Percentiles rank a stretch among this genome's conserved stretches.
Evolutionary conservation across 2,888 invertebrate species (phyloP).

Genomic region (Chrysomela aeneicollis): DNA sequence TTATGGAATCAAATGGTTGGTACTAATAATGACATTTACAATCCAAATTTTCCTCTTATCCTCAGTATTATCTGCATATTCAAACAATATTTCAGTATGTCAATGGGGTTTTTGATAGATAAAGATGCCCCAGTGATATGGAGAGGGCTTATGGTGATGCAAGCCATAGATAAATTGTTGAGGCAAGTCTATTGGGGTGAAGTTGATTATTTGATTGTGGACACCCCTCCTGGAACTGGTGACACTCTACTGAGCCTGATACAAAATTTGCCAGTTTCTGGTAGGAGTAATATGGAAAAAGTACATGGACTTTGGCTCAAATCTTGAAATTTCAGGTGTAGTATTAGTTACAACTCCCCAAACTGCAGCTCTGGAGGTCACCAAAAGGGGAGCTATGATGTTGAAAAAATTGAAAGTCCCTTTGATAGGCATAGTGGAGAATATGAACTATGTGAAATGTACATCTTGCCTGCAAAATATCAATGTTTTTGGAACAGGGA

Average conservation of each 20-base stretch:
- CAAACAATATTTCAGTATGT: constrained; percentile 72
- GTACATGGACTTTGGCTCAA: not conserved
- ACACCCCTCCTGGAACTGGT: constrained; percentile 97
- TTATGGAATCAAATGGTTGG: constrained; percentile 91
- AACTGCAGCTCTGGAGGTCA: constrained; percentile 85
- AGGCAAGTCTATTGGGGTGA: constrained; percentile 89
- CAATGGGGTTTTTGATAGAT: constrained; percentile 92
- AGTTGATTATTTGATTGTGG: constrained; percentile 87
- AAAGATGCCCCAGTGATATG: constrained; percentile 89
- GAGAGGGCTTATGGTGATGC: constrained; percentile 97
- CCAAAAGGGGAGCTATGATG: constrained; percentile 87
- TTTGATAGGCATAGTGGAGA: constrained; percentile 87
- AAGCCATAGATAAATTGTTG: constrained; percentile 85
- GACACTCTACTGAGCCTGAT: constrained; percentile 92
- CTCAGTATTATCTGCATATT: not conserved
- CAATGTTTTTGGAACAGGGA: constrained; percentile 99
- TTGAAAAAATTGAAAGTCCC: constrained; percentile 84
- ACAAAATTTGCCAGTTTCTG: constrained; percentile 87
- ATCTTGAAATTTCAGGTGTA: constrained; percentile 67
- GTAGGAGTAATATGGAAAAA: constrained; percentile 58
- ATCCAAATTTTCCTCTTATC: too few relatives aligned
- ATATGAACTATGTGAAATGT: constrained; percentile 86
- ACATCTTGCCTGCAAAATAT: constrained; percentile 84
- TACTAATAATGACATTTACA: too few relatives aligned
- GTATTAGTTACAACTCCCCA: constrained; percentile 95